Percentiles rank a stretch among this genome's conserved stretches.
Conservation (phyloP, 2,888 invertebrate genomes). For the Morpho achilles region DNA sequence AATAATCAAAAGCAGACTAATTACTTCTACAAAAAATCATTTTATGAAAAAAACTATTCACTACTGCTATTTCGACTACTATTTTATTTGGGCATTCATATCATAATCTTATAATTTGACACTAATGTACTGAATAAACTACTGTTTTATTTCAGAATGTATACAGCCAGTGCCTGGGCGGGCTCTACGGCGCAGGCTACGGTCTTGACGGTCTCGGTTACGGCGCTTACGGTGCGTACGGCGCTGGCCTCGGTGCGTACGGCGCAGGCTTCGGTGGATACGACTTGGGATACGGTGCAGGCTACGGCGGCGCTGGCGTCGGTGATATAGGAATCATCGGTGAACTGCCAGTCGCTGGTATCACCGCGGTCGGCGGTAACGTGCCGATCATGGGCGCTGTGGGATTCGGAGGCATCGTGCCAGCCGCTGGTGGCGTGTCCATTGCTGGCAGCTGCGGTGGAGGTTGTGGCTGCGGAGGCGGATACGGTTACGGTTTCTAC, state of each 20-base stretch:
- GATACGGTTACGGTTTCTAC: conserved; percentile 5
- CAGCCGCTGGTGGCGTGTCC: conserved; percentile 29
- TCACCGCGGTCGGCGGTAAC: conserved; percentile 29
- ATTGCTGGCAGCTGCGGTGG: conserved; percentile 22
- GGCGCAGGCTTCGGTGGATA: conserved; percentile 23
- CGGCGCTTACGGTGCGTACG: conserved; percentile 2
- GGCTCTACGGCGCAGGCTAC: too few relatives aligned
- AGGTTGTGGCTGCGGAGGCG: conserved; percentile 18
- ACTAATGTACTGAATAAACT: too few relatives aligned
- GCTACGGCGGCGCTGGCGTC: conserved; percentile 32
- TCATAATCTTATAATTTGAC: too few relatives aligned
- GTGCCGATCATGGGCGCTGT: conserved; percentile 34
- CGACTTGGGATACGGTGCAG: conserved; percentile 26
- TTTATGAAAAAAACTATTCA: too few relatives aligned
- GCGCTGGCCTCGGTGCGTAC: background rate
- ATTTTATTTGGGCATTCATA: too few relatives aligned
- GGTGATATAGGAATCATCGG: conserved; percentile 36
- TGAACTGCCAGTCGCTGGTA: conserved; percentile 35
- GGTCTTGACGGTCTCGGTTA: conserved; percentile 1
- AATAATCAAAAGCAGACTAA: too few relatives aligned
- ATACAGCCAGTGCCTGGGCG: conserved; percentile 14
- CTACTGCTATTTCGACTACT: too few relatives aligned
- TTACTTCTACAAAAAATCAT: too few relatives aligned
- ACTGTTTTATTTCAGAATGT: conserved; percentile 23
- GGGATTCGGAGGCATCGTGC: conserved; percentile 32